Evolutionary conservation across 2,797 vertebrate species (phyloP), one percentile per base, ranked within the genome.

Genomic region (Darevskia mixta): DNA sequence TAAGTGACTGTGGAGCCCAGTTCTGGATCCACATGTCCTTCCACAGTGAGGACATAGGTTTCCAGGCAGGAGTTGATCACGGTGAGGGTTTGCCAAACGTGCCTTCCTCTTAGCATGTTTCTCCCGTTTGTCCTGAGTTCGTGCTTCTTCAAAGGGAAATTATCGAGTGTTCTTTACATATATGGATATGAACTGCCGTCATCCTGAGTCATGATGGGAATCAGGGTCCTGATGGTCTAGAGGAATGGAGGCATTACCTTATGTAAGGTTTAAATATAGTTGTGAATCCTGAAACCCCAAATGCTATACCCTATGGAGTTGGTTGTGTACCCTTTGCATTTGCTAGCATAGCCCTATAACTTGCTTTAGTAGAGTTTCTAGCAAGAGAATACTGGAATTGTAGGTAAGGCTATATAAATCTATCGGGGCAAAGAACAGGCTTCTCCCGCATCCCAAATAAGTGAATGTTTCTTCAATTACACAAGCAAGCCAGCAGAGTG

Each of bases 371-470:
- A 45, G 43, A 7, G 20, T 27, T 8, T 80, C 1, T 77, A 8
- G 38, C 2, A 69, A 35, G 77, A 29, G 32, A 80, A 43, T 41
- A 32, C 13, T 64, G 5, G 55, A 15, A 32, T 79, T 76, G 72
- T 66, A n/a, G 0, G 23, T 41, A 87, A 4, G 13, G 0, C 0
- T 41, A 29, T 38, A n/a, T 55, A 72, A n/a, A 91, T 91, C 79
- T 27, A 29, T 61, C 82, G 61, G n/a, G 89, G 75, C 89, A 77
- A 83, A 77, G 69, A 87, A 80, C 0, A 2, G 82, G 61, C 85
- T 29, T 8, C 32, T 58, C 45, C 80, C 83, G 81, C 91, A 84
- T 81, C 76, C 83, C 41, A 90, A 32, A 88, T 76, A 55, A 0
- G 10, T 17, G 8, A n/a, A 38, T 64, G 7, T 78, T 82, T 29